phyloP scores from a whole-genome alignment of 2,113 vertebrate genomes.

The Gopherus evgoodei region DNA sequence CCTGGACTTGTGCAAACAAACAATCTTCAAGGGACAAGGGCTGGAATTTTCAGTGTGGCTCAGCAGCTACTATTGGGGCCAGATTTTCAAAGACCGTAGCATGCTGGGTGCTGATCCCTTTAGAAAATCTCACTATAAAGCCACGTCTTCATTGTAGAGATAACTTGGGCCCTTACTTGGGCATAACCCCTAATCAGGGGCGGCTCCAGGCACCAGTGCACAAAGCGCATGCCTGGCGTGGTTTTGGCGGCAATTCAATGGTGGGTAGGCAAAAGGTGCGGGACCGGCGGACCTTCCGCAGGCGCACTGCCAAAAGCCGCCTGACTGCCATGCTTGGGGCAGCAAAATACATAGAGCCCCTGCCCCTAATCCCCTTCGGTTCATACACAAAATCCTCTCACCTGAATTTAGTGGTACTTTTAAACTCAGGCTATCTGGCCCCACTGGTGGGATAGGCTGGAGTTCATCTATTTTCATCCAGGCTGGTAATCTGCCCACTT shows the following conservation, averaged over 20 bases:
- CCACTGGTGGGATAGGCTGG: not conserved
- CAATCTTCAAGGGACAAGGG: not conserved
- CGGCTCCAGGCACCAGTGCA: too few relatives aligned
- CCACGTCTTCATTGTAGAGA: not conserved
- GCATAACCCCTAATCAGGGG: not conserved
- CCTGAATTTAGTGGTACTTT: not conserved
- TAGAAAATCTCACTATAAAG: not conserved
- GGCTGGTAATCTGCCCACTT: not conserved
- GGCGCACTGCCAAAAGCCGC: too few relatives aligned
- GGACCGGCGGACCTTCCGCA: too few relatives aligned
- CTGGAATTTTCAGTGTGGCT: not conserved
- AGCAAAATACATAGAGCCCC: too few relatives aligned
- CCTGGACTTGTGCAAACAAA: not conserved
- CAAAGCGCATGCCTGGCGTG: too few relatives aligned
- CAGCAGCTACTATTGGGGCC: not conserved
- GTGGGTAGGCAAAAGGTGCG: too few relatives aligned
- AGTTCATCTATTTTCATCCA: not conserved
- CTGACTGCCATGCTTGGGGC: too few relatives aligned
- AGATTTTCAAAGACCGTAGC: not conserved
- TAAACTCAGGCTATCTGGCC: not conserved
- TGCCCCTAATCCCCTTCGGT: not conserved
- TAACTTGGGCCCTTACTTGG: not conserved
- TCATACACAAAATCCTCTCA: not conserved
- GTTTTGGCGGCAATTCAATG: too few relatives aligned
- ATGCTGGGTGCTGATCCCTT: not conserved